A percentile compares a stretch with the other conserved stretches of the same genome.
phyloP scores from a whole-genome alignment of 2,797 vertebrate genomes.

The Parambassis ranga region DNA sequence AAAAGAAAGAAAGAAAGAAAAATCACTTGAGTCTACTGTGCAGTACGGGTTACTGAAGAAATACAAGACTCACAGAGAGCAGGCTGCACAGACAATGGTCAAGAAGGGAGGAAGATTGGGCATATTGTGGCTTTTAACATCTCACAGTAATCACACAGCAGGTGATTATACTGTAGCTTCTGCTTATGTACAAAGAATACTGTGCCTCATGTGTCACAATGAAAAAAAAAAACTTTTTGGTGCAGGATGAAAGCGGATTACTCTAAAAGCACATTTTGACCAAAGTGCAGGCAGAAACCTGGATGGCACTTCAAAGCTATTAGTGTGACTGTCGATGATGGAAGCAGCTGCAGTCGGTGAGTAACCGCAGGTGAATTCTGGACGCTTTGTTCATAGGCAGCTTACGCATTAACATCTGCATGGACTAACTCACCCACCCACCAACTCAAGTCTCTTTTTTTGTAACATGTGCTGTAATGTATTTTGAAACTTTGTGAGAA shows the following conservation, averaged over 20 bases:
- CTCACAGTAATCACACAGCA: neutral
- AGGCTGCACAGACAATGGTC: neutral
- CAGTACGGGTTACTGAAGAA: neutral
- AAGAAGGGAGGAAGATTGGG: neutral
- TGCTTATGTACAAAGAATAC: neutral
- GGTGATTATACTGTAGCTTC: too few species aligned
- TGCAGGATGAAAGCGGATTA: neutral
- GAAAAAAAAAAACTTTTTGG: neutral
- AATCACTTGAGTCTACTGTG: constrained; percentile 34
- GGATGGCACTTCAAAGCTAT: constrained; percentile 22
- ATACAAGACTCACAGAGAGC: neutral
- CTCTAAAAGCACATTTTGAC: constrained; percentile 22
- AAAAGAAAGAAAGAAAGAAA: too few species aligned
- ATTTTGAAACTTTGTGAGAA: constrained; percentile 51
- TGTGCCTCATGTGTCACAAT: too few species aligned
- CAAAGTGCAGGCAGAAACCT: constrained; percentile 13
- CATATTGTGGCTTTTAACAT: constrained; percentile 1
- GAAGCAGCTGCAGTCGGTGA: neutral
- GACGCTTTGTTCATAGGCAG: neutral
- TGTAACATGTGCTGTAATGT: constrained; percentile 62
- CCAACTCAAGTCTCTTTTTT: constrained; percentile 58
- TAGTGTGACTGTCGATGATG: neutral
- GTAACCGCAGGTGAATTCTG: neutral
- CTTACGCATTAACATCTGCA: constrained; percentile 37
- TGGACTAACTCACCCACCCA: constrained; percentile 9